These are phyloP conservation scores for Rhinatrema bivittatum DNA, from an alignment of 2,797 vertebrate species.

Conservation along the genomic window DNA sequence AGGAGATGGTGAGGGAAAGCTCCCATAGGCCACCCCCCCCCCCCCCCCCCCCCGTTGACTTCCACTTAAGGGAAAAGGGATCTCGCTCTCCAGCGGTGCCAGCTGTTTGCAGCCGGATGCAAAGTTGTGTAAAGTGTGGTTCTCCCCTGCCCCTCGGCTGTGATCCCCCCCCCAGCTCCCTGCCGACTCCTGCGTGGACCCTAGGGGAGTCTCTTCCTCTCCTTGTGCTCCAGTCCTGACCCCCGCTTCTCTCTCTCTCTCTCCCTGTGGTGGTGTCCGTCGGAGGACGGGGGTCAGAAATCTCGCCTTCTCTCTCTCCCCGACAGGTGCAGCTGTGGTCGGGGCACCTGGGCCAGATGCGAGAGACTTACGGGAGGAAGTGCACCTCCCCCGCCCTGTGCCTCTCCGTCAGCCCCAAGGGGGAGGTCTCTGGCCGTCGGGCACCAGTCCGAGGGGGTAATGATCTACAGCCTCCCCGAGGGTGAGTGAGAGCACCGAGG, in stretches of 20 bases:
- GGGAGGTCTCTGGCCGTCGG: conserved; percentile 57
- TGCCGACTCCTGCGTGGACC: too few species aligned
- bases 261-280: too few species aligned
- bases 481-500: conserved; percentile 37
- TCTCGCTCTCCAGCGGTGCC: too few species aligned
- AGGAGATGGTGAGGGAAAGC: neutral
- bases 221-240: too few species aligned
- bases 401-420: conserved; percentile 46
- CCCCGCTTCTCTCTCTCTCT: too few species aligned
- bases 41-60: too few species aligned
- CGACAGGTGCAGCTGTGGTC: conserved; percentile 76
- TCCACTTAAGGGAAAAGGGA: too few species aligned
- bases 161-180: neutral
- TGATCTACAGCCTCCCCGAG: conserved; percentile 52
- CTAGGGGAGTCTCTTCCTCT: neutral
- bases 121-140: too few species aligned
- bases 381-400: conserved; percentile 51
- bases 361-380: conserved; percentile 28
- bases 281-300: too few species aligned
- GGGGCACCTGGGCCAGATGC: conserved; percentile 63
- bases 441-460: conserved; percentile 62
- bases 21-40: neutral
- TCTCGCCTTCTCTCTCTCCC: neutral
- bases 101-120: too few species aligned
- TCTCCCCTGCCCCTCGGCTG: too few species aligned